A percentile compares a stretch with the other conserved stretches of the same genome.
phyloP scores from a whole-genome alignment of 2,888 invertebrate genomes.

The Cetonia aurata region DNA sequence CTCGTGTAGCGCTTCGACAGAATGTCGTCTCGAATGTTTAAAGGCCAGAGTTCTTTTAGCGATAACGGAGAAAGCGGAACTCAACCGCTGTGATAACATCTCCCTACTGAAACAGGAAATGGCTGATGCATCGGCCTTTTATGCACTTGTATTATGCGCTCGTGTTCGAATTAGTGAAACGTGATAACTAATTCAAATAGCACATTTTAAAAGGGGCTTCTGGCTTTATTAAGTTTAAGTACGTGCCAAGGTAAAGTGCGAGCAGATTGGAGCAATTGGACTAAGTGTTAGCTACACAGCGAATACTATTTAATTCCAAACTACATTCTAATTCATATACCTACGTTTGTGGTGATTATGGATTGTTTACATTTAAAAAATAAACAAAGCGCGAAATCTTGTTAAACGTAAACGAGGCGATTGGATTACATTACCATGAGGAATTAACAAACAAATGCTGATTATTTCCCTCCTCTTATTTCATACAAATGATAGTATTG shows the following conservation, averaged over 20 bases:
- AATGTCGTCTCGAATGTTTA: constrained; percentile 28
- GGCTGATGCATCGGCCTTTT: constrained; percentile 11
- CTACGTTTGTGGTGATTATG: too few relatives aligned
- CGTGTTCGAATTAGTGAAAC: not conserved
- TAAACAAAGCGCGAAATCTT: too few relatives aligned
- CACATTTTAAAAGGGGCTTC: constrained; percentile 6
- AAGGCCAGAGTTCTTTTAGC: constrained; percentile 3
- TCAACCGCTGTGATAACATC: constrained; percentile 43
- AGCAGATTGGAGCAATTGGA: too few relatives aligned
- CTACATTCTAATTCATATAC: too few relatives aligned
- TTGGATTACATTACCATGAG: too few relatives aligned
- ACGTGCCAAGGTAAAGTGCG: constrained; percentile 20
- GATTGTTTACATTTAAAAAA: too few relatives aligned
- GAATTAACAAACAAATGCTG: too few relatives aligned
- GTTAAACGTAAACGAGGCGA: too few relatives aligned
- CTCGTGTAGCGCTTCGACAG: constrained; percentile 26
- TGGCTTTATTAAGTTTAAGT: constrained; percentile 14
- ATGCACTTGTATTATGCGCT: not conserved
- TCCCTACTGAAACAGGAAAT: constrained; percentile 15
- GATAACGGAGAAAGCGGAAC: constrained; percentile 10
- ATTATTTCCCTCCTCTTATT: too few relatives aligned
- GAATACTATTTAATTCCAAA: too few relatives aligned
- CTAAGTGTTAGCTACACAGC: too few relatives aligned
- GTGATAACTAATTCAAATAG: not conserved
- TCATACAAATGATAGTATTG: too few relatives aligned